A percentile compares a stretch with the other conserved stretches of the same genome.
These are phyloP conservation scores for Pocillopora grandis DNA, from an alignment of 92 coral and sea anemone species.

Conservation along the genomic window DNA sequence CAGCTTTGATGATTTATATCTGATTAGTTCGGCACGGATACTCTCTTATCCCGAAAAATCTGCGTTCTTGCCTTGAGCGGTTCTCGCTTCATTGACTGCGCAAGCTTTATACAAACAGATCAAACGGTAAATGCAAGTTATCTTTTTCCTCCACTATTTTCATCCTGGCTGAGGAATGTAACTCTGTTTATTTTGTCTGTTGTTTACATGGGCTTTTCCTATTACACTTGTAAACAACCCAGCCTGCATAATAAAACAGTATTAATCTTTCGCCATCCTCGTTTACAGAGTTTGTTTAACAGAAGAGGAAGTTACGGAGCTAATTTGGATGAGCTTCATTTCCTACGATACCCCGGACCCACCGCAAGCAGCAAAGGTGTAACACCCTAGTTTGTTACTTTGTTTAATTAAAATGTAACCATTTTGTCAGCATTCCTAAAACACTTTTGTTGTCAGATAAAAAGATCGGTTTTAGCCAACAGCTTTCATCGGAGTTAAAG, in stretches of 20 bases:
- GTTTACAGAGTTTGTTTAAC: background rate
- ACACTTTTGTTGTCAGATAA: no score
- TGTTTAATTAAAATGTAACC: background rate
- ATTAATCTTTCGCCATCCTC: background rate
- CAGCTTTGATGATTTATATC: conserved; percentile 4
- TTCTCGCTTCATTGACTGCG: no score
- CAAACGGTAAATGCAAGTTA: background rate
- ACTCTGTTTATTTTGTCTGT: conserved; percentile 7
- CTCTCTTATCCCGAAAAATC: background rate
- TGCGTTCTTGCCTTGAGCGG: background rate
- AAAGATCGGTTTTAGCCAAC: background rate
- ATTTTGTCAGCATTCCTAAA: background rate
- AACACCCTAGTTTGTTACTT: conserved; percentile 7
- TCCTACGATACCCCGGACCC: conserved; percentile 10
- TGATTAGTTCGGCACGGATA: conserved; percentile 6
- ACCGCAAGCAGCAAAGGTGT: conserved; percentile 2
- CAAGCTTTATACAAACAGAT: background rate
- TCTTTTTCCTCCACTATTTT: background rate
- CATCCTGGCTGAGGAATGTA: background rate
- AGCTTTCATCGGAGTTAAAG: conserved; percentile 4
- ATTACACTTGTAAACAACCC: conserved; percentile 6
- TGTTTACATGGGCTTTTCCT: conserved; percentile 17
- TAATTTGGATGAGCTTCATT: conserved; percentile 14
- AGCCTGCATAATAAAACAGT: background rate
- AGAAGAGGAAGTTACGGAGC: conserved; percentile 32